Evolutionary conservation across 2,888 invertebrate genomes (phyloP).

Genomic region (Ophion obscuratus): DNA sequence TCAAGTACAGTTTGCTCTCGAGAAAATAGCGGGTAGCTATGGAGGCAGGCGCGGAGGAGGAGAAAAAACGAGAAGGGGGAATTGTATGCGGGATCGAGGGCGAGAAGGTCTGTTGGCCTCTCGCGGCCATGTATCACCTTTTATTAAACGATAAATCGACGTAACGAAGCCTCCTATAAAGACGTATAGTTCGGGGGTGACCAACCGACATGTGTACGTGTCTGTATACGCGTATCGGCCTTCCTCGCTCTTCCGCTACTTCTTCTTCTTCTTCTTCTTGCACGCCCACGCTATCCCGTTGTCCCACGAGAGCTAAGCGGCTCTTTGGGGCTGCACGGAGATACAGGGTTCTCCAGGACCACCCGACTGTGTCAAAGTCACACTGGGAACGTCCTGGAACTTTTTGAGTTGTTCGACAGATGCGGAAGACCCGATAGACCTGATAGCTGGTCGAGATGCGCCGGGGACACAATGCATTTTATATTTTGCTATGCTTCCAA

Average conservation of each 20-base stretch:
- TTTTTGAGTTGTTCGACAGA: too few species aligned
- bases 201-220: constrained; percentile 37
- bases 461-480: too few species aligned
- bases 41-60: constrained; percentile 19
- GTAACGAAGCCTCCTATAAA: constrained; percentile 75
- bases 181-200: constrained; percentile 65
- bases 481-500: too few species aligned
- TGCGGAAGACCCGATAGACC: too few species aligned
- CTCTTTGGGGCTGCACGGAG: constrained; percentile 4
- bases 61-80: neutral
- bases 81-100: constrained; percentile 36
- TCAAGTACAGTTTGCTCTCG: constrained; percentile 45
- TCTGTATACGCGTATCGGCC: constrained; percentile 12
- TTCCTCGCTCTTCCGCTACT: constrained; percentile 14
- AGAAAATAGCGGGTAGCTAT: constrained; percentile 54
- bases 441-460: too few species aligned
- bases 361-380: neutral
- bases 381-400: neutral
- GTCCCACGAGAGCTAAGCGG: constrained; percentile 26
- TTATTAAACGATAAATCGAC: constrained; percentile 81
- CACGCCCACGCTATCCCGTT: constrained; percentile 43
- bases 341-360: neutral
- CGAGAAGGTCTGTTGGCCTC: constrained; percentile 44
- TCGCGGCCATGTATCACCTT: constrained; percentile 76
- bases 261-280: constrained; percentile 20